Percentiles rank a stretch among this genome's conserved stretches.
phyloP scores from a whole-genome alignment of 2,888 invertebrate genomes.

The Hypercompe scribonia region DNA sequence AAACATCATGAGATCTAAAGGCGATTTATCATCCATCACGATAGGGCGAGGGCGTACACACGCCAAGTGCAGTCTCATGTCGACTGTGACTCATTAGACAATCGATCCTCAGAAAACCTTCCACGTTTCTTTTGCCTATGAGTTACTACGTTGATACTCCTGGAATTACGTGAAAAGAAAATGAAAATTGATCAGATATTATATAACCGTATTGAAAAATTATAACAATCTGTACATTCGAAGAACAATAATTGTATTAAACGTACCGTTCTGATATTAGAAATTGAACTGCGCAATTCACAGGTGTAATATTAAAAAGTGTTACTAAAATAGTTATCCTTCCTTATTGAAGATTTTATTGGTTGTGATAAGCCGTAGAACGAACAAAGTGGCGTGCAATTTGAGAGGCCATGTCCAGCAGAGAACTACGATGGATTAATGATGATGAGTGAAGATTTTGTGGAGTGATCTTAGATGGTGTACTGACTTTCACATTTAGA shows the following conservation, averaged over 20 bases:
- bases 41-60: slow-evolving; percentile 55
- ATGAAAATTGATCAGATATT: neutral
- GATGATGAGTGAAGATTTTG: neutral
- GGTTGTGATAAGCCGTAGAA: no score
- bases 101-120: slow-evolving; percentile 71
- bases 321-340: neutral
- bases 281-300: neutral
- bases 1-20: slow-evolving; percentile 74
- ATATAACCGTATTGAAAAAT: no score
- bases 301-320: neutral
- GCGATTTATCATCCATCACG: slow-evolving; percentile 82
- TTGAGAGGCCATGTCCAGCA: no score
- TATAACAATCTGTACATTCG: no score
- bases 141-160: slow-evolving; percentile 41
- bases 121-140: slow-evolving; percentile 51
- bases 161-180: slow-evolving; percentile 21
- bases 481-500: no score
- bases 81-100: slow-evolving; percentile 82
- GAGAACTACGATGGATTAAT: no score
- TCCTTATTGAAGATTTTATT: no score
- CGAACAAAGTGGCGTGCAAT: no score
- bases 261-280: no score
- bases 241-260: no score
- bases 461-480: neutral
- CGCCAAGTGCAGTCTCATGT: slow-evolving; percentile 83